phyloP scores from a whole-genome alignment of 2,888 invertebrate species.

The Bedellia somnulentella region DNA sequence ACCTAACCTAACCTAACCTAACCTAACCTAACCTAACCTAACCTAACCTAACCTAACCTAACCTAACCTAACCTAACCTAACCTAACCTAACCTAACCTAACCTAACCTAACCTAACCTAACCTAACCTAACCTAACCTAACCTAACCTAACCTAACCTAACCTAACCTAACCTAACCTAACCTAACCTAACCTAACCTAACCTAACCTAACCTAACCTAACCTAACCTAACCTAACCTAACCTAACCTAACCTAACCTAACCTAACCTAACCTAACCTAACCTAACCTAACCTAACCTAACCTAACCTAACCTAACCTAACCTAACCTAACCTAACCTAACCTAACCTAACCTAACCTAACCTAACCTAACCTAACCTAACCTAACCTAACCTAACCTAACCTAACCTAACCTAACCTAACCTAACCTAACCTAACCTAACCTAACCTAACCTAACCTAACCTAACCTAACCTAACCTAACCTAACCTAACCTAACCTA shows the following conservation, averaged over 20 bases:
- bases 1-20: slow-evolving; percentile 6
- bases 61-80: slow-evolving; percentile 6
- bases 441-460: no score
- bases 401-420: no score
- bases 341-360: not conserved
- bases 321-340: not conserved
- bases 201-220: slow-evolving; percentile 9
- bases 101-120: slow-evolving; percentile 6
- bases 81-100: slow-evolving; percentile 7
- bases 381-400: no score
- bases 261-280: not conserved
- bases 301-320: not conserved
- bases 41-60: slow-evolving; percentile 6
- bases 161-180: slow-evolving; percentile 9
- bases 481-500: no score
- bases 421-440: no score
- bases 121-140: slow-evolving; percentile 6
- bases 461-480: no score
- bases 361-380: not conserved
- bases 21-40: slow-evolving; percentile 6
- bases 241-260: slow-evolving; percentile 6
- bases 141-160: slow-evolving; percentile 6
- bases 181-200: slow-evolving; percentile 6
- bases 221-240: slow-evolving; percentile 3
- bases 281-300: not conserved